phyloP scores from a whole-genome alignment of 2,888 invertebrate species.

The Rhamnusium bicolor region DNA sequence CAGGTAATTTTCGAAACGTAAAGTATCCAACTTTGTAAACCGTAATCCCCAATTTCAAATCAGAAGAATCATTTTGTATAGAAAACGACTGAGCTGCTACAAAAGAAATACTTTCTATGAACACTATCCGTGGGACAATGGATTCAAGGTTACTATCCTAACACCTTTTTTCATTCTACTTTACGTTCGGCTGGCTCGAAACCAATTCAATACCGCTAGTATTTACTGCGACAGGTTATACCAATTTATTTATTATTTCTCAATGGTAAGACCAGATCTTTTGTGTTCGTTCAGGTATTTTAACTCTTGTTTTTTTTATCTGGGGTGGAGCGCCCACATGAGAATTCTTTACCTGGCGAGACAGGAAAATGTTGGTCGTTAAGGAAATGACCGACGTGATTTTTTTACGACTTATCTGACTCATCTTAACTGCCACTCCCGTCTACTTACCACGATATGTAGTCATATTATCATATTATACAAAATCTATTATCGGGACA shows the following conservation, averaged over 20 bases:
- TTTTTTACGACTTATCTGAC: conserved; percentile 43
- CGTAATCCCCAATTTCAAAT: conserved; percentile 34
- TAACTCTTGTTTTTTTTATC: conserved; percentile 26
- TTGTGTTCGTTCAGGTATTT: conserved; percentile 42
- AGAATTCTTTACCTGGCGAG: conserved; percentile 33
- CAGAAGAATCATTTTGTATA: conserved; percentile 31
- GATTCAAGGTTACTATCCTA: conserved; percentile 44
- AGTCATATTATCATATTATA: background rate
- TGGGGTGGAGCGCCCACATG: conserved; percentile 9
- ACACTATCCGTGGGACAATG: conserved; percentile 27
- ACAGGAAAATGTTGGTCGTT: conserved; percentile 47
- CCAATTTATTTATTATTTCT: conserved; percentile 51
- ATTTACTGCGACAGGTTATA: conserved; percentile 48
- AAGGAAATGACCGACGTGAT: conserved; percentile 43
- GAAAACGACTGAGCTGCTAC: conserved; percentile 24
- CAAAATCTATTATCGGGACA: background rate
- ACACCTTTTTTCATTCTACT: conserved; percentile 43
- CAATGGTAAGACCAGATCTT: conserved; percentile 41
- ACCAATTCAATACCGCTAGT: conserved; percentile 37
- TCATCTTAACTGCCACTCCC: conserved; percentile 23
- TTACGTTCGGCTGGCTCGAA: conserved; percentile 35
- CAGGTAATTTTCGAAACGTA: conserved; percentile 42
- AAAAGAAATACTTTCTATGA: conserved; percentile 28
- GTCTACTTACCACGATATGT: background rate
- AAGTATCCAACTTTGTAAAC: conserved; percentile 27